Conservation (phyloP, 2,888 invertebrate species). For the Mythimna lalbum region DNA sequence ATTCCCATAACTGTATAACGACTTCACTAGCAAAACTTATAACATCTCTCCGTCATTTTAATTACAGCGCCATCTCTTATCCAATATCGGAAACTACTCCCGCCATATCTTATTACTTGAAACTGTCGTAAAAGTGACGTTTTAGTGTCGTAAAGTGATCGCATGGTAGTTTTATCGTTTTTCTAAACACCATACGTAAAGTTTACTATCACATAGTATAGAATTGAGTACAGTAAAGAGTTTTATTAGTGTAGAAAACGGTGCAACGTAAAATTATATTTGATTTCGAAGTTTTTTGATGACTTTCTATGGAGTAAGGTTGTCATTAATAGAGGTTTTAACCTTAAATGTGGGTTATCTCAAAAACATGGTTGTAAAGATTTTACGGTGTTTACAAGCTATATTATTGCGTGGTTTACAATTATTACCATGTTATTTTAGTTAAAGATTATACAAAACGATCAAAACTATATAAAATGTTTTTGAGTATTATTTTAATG, state of each 20-base stretch:
- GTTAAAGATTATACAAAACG: not conserved
- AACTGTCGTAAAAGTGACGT: constrained; percentile 45
- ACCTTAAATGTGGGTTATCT: constrained; percentile 7
- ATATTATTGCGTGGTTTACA: constrained; percentile 8
- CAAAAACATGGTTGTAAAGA: constrained; percentile 15
- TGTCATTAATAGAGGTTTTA: constrained; percentile 3
- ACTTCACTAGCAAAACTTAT: constrained; percentile 1
- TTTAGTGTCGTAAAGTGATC: constrained; percentile 56
- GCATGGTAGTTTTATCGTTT: constrained; percentile 62
- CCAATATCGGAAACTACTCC: constrained; percentile 39
- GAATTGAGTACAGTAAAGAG: constrained; percentile 43
- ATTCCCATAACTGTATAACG: not conserved
- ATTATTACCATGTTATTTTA: not conserved
- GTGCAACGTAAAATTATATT: constrained; percentile 23
- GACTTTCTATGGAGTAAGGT: constrained; percentile 3
- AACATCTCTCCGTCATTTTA: constrained; percentile 4
- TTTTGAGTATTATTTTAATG: not conserved
- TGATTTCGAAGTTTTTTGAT: constrained; percentile 32
- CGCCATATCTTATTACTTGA: constrained; percentile 40
- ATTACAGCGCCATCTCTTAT: constrained; percentile 57
- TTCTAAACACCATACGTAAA: constrained; percentile 55
- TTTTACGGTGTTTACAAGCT: constrained; percentile 12
- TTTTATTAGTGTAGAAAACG: constrained; percentile 42
- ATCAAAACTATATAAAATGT: not conserved
- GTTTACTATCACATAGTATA: constrained; percentile 43